Evolutionary conservation across 2,797 vertebrate species (phyloP).

Genomic region (Fundulus diaphanus): DNA sequence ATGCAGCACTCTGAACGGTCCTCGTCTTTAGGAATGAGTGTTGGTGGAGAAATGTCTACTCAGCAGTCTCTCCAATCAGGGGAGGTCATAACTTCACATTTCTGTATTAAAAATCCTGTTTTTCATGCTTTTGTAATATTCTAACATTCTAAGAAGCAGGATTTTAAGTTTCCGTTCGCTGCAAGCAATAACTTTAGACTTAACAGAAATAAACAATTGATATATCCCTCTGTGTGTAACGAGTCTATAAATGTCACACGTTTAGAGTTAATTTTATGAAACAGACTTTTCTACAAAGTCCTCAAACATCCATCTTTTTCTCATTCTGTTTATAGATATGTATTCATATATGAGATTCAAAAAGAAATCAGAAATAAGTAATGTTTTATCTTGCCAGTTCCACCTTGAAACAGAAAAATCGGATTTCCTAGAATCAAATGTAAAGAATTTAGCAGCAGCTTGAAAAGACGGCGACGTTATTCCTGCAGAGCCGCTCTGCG

Average conservation of each 20-base stretch:
- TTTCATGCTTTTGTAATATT: neutral
- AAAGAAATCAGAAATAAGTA: neutral
- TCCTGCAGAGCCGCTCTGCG: conserved; percentile 1
- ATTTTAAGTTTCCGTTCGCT: neutral
- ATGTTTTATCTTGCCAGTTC: neutral
- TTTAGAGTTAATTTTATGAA: neutral
- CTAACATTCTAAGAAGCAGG: neutral
- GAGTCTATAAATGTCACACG: neutral
- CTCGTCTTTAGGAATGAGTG: too few species aligned
- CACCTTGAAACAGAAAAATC: neutral
- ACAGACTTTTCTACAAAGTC: neutral
- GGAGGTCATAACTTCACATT: neutral
- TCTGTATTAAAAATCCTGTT: neutral
- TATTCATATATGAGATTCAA: neutral
- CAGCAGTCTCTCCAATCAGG: neutral
- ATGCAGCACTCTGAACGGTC: neutral
- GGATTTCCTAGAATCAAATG: neutral
- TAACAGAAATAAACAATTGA: neutral
- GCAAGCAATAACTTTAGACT: neutral
- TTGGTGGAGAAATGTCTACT: neutral
- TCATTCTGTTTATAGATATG: neutral
- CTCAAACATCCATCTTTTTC: neutral
- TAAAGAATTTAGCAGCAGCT: neutral
- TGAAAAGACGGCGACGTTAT: too few species aligned
- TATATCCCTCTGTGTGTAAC: neutral